phyloP scores from a whole-genome alignment of 1,140 invertebrate species.

The Cephus cinctus region DNA sequence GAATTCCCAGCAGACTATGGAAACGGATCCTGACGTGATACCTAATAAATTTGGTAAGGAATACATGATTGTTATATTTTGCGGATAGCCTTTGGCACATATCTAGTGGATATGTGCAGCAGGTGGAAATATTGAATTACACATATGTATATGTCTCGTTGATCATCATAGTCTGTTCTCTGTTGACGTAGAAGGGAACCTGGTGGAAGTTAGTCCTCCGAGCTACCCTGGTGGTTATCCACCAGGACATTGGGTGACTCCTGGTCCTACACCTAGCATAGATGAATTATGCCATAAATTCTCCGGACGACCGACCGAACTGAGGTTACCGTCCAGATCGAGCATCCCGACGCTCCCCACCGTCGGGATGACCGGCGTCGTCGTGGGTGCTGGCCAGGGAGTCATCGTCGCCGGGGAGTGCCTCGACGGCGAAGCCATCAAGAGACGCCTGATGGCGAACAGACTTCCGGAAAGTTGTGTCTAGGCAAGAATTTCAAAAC shows the following conservation, averaged over 20 bases:
- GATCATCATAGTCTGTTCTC: too few species aligned
- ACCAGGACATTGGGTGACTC: conserved; percentile 48
- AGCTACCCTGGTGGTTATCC: conserved; percentile 49
- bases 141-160: too few species aligned
- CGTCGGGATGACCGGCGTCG: conserved; percentile 45
- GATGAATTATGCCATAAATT: conserved; percentile 54
- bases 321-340: conserved; percentile 49
- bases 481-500: conserved; percentile 43
- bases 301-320: conserved; percentile 45
- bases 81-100: too few species aligned
- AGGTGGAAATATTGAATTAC: too few species aligned
- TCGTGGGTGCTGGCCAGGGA: conserved; percentile 29
- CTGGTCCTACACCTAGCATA: conserved; percentile 51
- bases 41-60: conserved; percentile 70
- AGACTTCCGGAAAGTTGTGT: conserved; percentile 75
- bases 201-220: conserved; percentile 51
- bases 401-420: conserved; percentile 51
- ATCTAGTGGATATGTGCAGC: too few species aligned
- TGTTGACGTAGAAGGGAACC: conserved; percentile 46
- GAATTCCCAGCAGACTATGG: conserved; percentile 56
- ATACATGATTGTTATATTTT: too few species aligned
- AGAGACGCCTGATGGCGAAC: conserved; percentile 71
- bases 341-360: conserved; percentile 55
- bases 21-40: conserved; percentile 72
- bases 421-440: conserved; percentile 67